Evolutionary conservation across 1,140 invertebrate species (phyloP), one percentile per base, ranked within the genome.

Genomic region (Saxidomus purpurata): DNA sequence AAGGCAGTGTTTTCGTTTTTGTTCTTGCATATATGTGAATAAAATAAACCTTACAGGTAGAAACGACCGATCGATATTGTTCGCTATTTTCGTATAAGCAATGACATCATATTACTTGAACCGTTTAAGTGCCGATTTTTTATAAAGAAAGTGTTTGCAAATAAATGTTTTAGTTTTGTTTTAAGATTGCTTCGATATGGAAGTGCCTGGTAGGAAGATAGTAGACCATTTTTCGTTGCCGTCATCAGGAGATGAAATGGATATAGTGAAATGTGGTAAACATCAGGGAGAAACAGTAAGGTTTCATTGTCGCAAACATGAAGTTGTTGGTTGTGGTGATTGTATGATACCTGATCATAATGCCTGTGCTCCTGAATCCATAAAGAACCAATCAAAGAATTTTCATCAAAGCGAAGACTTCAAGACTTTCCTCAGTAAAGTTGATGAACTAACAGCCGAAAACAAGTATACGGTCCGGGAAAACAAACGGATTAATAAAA

Each of bases 321-420:
- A 74, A 1, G 28, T 47, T 9, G 40, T 74, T 22, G 69, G 69
- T 6, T 74, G 69, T 40, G 69, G 69, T 6, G 69, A 74, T 8
- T 74, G 69, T 17, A 74, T 74, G 36, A 25, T 74, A n/a, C 36
- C n/a, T 36, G 69, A 36, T 22, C 69, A 74, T 74, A 38, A 13
- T 2, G 1, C 17, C 4, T 74, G 69, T 25, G 15, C 36, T 31
- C 17, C 40, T 47, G 69, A 74, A 40, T 28, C 19, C 28, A 74
- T 74, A 6, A 47, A 38, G 1, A 13, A 38, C 9, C 0, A 38
- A 40, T 38, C 69, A 28, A 74, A 38, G 38, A 34, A 47, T 25
- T 74, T 74, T 40, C 36, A 40, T 19, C 1, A 1, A 25, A 74
- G 8, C 31, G 34, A 74, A 2, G 4, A n/a, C 1, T 74, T 74